These are phyloP conservation scores for Orchestia grillus DNA, from an alignment of 1,140 invertebrate species.

Conservation along the genomic window DNA sequence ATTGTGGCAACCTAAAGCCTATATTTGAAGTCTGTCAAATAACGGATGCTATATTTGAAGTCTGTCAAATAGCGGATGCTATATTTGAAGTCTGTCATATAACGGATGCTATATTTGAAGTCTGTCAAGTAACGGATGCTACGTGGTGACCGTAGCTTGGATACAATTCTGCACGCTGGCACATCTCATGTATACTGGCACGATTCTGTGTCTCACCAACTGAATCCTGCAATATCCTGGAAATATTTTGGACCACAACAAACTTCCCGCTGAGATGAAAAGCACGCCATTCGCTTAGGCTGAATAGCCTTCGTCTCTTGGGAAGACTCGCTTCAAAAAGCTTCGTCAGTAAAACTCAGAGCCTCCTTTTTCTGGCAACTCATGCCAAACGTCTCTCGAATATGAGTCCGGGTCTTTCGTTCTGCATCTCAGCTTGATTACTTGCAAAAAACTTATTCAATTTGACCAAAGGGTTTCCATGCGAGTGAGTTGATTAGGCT, in stretches of 20 bases:
- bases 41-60: not conserved
- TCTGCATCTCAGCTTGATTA: slow-evolving; percentile 39
- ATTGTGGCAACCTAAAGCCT: too few species aligned
- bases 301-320: not conserved
- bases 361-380: not conserved
- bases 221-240: not conserved
- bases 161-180: too few species aligned
- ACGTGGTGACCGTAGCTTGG: not conserved
- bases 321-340: slow-evolving; percentile 22
- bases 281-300: slow-evolving; percentile 46
- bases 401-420: slow-evolving; percentile 9
- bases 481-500: not conserved
- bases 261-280: slow-evolving; percentile 13
- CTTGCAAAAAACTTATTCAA: slow-evolving; percentile 11
- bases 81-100: too few species aligned
- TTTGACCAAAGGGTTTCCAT: not conserved
- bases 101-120: too few species aligned
- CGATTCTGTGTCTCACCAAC: not conserved
- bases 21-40: not conserved
- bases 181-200: too few species aligned
- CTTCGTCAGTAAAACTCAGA: slow-evolving; percentile 41
- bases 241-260: not conserved
- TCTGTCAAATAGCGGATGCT: too few species aligned
- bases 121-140: not conserved
- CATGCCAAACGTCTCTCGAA: not conserved